A percentile compares a stretch with the other conserved stretches of the same genome.
These are phyloP conservation scores for Bambusicola thoracicus DNA, from an alignment of 2,113 vertebrate species.

Conservation along the genomic window DNA sequence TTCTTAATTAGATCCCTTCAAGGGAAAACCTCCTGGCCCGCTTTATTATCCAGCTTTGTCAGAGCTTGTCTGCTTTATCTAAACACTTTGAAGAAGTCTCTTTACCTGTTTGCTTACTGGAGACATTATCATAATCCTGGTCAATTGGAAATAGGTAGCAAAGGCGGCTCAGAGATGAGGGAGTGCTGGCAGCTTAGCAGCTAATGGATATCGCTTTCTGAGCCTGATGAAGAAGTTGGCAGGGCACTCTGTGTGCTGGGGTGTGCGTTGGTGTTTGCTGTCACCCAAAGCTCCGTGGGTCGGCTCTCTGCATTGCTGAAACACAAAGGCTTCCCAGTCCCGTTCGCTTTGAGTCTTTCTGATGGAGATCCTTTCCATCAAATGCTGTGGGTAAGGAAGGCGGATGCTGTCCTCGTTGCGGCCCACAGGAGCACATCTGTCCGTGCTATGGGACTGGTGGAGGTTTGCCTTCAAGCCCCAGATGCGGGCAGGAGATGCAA, in stretches of 20 bases:
- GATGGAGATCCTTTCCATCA: too few relatives aligned
- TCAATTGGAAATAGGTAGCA: constrained; percentile 56
- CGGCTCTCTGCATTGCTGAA: background rate
- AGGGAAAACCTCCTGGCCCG: constrained; percentile 63
- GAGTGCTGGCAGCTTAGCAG: background rate
- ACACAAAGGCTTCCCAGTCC: background rate
- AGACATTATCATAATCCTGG: constrained; percentile 68
- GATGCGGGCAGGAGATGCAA: rapidly evolving
- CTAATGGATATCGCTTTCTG: background rate
- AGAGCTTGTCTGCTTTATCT: constrained; percentile 73
- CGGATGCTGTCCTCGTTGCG: background rate
- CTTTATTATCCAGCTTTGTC: constrained; percentile 74
- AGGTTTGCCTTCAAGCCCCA: rapidly evolving
- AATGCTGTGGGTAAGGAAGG: rapidly evolving
- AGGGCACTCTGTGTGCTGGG: background rate
- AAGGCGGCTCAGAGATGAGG: background rate
- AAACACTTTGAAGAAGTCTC: constrained; percentile 70
- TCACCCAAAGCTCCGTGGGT: background rate
- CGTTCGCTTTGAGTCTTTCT: rapidly evolving
- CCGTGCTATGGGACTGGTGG: rapidly evolving
- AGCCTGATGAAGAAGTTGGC: background rate
- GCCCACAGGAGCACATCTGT: rapidly evolving
- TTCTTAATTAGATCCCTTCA: constrained; percentile 77
- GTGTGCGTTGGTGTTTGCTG: rapidly evolving
- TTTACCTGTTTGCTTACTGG: constrained; percentile 63